Conservation (phyloP, 1,140 invertebrate genomes). For the Heliconius hermathena region DNA sequence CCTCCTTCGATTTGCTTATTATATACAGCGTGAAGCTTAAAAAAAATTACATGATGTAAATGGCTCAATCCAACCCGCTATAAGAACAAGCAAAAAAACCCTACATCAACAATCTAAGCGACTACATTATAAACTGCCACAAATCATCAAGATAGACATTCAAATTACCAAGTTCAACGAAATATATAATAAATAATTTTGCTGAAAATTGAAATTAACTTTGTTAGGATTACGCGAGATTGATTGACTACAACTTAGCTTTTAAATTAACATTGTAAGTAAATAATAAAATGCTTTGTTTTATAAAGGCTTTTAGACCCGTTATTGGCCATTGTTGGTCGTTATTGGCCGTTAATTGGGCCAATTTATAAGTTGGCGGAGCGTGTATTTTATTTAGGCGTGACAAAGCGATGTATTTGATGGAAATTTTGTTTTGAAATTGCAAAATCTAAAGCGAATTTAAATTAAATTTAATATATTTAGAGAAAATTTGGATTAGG, state of each 20-base stretch:
- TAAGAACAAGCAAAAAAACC: background rate
- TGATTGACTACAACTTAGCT: slow-evolving; percentile 22
- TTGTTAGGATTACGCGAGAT: slow-evolving; percentile 19
- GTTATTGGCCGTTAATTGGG: slow-evolving; percentile 36
- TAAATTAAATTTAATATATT: background rate
- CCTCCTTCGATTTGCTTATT: too few relatives aligned
- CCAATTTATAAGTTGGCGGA: slow-evolving; percentile 31
- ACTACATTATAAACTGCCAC: slow-evolving; percentile 53
- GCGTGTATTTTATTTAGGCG: slow-evolving; percentile 24
- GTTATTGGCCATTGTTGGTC: too few relatives aligned
- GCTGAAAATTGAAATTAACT: slow-evolving; percentile 23
- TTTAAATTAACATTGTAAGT: slow-evolving; percentile 23
- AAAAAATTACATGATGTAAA: background rate
- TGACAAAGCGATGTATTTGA: slow-evolving; percentile 20
- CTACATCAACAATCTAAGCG: slow-evolving; percentile 44
- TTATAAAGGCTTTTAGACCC: slow-evolving; percentile 26
- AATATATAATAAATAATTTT: slow-evolving; percentile 23
- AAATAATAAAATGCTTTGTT: slow-evolving; percentile 34
- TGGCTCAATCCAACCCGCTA: background rate
- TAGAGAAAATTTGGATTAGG: too few relatives aligned
- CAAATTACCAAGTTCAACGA: slow-evolving; percentile 16
- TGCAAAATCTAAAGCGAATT: background rate
- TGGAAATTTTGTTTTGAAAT: slow-evolving; percentile 11
- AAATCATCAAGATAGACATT: slow-evolving; percentile 54
- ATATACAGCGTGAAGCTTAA: background rate